A percentile compares a stretch with the other conserved stretches of the same genome.
Conservation (phyloP, 2,888 invertebrate genomes). For the Epiblema foenella region DNA sequence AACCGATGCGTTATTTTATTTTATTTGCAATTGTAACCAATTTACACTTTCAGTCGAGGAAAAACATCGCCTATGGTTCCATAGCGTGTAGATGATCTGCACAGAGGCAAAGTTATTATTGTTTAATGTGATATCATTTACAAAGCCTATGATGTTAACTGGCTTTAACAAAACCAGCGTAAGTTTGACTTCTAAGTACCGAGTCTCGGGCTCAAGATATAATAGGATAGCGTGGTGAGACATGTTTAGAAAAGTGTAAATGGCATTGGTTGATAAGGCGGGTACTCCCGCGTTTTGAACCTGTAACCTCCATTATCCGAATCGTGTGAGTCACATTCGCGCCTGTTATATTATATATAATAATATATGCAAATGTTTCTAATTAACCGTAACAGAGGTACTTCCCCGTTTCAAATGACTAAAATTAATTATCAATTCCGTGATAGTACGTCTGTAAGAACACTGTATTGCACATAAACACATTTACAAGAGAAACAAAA, state of each 20-base stretch:
- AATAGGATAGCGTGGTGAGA: neutral
- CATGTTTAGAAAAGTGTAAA: neutral
- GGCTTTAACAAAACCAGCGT: neutral
- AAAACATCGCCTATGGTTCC: neutral
- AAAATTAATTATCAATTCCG: too few relatives aligned
- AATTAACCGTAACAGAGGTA: neutral
- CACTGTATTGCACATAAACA: too few relatives aligned
- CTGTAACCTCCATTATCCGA: constrained; percentile 26
- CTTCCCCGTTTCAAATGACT: too few relatives aligned
- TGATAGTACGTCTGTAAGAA: too few relatives aligned
- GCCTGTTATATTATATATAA: neutral
- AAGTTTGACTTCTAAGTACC: neutral
- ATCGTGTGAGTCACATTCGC: neutral
- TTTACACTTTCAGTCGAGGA: neutral
- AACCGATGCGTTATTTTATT: constrained; percentile 25
- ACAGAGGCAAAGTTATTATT: constrained; percentile 18
- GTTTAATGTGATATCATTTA: neutral
- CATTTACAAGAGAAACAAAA: too few relatives aligned
- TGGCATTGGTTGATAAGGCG: constrained; percentile 4
- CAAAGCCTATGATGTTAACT: neutral
- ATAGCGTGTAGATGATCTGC: neutral
- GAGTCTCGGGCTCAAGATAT: neutral
- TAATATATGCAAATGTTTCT: neutral
- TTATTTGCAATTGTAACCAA: constrained; percentile 20
- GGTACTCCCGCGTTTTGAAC: constrained; percentile 35